phyloP scores from a whole-genome alignment of 2,113 vertebrate genomes.

The Phyllostomus hastatus region DNA sequence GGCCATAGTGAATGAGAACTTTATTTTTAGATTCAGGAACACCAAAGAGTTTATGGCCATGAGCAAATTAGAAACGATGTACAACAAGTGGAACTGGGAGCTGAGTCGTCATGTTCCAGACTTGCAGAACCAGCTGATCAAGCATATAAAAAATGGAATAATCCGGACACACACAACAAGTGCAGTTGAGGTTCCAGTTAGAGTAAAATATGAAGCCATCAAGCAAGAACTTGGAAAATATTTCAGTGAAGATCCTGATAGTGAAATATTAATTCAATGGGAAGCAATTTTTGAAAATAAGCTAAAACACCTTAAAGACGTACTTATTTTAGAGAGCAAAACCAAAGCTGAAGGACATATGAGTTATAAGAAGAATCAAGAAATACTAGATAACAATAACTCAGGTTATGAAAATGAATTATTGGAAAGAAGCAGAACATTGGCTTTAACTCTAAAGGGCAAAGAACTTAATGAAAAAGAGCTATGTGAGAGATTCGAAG shows the following conservation, averaged over 20 bases:
- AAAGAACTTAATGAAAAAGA: constrained; percentile 54
- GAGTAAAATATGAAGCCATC: constrained; percentile 45
- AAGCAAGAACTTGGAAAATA: constrained; percentile 65
- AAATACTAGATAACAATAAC: constrained; percentile 55
- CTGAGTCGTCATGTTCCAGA: constrained; percentile 67
- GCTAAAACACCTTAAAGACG: constrained; percentile 51
- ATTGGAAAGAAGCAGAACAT: constrained; percentile 56
- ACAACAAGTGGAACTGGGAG: constrained; percentile 76
- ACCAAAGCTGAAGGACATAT: constrained; percentile 60
- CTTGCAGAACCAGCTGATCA: constrained; percentile 69
- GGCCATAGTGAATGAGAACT: constrained; percentile 75
- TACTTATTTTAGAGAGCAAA: constrained; percentile 61
- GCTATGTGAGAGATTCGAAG: constrained; percentile 62
- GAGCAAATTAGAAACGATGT: constrained; percentile 74
- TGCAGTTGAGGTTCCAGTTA: constrained; percentile 31
- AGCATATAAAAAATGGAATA: constrained; percentile 71
- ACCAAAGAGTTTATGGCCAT: constrained; percentile 75
- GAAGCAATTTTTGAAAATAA: constrained; percentile 69
- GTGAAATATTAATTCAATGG: constrained; percentile 76
- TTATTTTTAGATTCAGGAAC: constrained; percentile 81
- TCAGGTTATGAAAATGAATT: constrained; percentile 67
- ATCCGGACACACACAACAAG: neutral
- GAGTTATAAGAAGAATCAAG: constrained; percentile 50
- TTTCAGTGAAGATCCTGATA: constrained; percentile 69
- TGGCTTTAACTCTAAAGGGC: constrained; percentile 65